A percentile compares a stretch with the other conserved stretches of the same genome.
Conservation (phyloP, 2,888 invertebrate genomes). For the Drosophila putrida region DNA sequence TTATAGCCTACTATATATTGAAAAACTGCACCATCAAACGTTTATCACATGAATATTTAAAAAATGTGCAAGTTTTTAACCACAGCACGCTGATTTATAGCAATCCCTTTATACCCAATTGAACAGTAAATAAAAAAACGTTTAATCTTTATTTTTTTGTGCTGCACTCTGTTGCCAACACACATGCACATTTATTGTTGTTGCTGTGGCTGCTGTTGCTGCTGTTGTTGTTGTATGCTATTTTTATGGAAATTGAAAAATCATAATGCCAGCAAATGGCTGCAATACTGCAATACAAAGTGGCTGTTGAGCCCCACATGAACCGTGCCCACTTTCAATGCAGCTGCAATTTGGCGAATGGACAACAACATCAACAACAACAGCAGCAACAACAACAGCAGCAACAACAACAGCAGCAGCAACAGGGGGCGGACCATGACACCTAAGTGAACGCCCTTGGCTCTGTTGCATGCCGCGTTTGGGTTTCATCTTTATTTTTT, state of each 20-base stretch:
- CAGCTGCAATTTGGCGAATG: conserved; percentile 26
- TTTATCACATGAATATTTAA: not conserved
- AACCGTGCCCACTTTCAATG: conserved; percentile 15
- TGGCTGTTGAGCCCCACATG: conserved; percentile 16
- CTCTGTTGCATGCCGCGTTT: conserved; percentile 40
- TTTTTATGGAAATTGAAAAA: conserved; percentile 59
- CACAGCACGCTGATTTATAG: conserved; percentile 25
- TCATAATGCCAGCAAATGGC: conserved; percentile 57
- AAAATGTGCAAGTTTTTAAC: conserved; percentile 12
- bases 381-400: conserved; percentile 13
- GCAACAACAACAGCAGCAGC: not conserved
- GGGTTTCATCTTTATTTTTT: conserved; percentile 19
- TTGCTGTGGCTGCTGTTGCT: not conserved
- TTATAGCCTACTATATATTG: too few species aligned
- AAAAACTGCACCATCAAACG: too few species aligned
- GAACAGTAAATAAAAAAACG: conserved; percentile 52
- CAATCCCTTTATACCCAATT: conserved; percentile 45
- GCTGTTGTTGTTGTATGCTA: conserved; percentile 21
- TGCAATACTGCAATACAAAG: conserved; percentile 24
- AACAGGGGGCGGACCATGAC: conserved; percentile 14
- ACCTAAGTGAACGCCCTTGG: conserved; percentile 35
- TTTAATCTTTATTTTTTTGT: conserved; percentile 44
- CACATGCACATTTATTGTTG: conserved; percentile 29
- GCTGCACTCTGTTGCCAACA: conserved; percentile 3
- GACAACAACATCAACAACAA: conserved; percentile 13